phyloP scores from a whole-genome alignment of 2,888 invertebrate genomes.

The Apamea sordens region DNA sequence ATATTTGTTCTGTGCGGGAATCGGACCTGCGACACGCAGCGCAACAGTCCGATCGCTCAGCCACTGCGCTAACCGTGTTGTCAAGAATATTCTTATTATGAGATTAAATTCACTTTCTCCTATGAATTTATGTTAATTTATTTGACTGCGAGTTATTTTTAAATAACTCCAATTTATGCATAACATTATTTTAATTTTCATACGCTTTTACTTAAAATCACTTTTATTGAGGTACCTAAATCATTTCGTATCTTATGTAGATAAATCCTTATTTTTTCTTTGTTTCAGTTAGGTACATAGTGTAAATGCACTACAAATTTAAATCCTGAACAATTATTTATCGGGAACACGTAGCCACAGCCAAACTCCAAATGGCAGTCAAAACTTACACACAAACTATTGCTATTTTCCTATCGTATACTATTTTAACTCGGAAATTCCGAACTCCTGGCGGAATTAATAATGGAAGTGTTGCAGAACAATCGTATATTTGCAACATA shows the following conservation, averaged over 20 bases:
- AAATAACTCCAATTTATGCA: background rate
- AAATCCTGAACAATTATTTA: conserved; percentile 29
- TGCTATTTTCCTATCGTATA: conserved; percentile 56
- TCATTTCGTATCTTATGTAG: background rate
- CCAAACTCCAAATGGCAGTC: conserved; percentile 43
- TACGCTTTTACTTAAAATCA: background rate
- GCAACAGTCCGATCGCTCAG: too few relatives aligned
- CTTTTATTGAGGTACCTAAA: too few relatives aligned
- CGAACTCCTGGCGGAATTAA: conserved; percentile 57
- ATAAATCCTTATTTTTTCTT: background rate
- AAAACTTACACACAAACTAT: conserved; percentile 60
- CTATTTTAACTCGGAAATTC: conserved; percentile 54
- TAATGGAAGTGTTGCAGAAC: conserved; percentile 60
- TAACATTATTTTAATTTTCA: background rate
- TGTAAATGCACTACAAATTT: background rate
- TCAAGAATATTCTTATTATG: conserved; percentile 4
- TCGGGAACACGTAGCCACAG: conserved; percentile 45
- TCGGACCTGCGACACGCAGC: too few relatives aligned
- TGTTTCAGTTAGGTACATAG: too few relatives aligned
- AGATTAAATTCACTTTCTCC: conserved; percentile 3
- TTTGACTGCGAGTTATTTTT: too few relatives aligned
- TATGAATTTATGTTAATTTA: background rate
- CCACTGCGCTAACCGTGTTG: too few relatives aligned
- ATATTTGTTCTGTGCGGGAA: too few relatives aligned
- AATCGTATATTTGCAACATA: conserved; percentile 58